These are phyloP conservation scores for Brachyhypopomus gauderio DNA, from an alignment of 2,113 vertebrate species.

Conservation along the genomic window DNA sequence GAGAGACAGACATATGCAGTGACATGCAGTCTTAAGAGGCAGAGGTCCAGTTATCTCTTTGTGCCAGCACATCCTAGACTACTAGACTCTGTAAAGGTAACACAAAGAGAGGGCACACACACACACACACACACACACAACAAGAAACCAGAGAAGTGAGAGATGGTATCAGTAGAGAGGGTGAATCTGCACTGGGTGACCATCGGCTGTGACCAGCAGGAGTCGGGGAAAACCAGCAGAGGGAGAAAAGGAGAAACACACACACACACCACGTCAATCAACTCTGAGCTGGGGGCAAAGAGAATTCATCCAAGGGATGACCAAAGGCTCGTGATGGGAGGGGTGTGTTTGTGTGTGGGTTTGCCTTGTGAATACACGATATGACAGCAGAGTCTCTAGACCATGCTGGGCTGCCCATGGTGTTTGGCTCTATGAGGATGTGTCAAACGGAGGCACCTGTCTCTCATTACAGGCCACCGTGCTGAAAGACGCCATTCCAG, in stretches of 20 bases:
- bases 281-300: too few relatives aligned
- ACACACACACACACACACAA: slow-evolving; percentile 23
- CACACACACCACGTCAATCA: too few relatives aligned
- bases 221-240: too few relatives aligned
- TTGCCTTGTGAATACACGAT: slow-evolving; percentile 52
- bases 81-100: too few relatives aligned
- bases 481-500: not conserved
- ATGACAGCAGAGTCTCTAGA: slow-evolving; percentile 49
- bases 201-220: too few relatives aligned
- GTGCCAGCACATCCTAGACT: not conserved
- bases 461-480: slow-evolving; percentile 56
- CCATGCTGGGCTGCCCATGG: slow-evolving; percentile 46
- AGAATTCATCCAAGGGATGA: not conserved
- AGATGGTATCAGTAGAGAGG: too few relatives aligned
- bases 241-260: too few relatives aligned
- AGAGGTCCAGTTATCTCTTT: slow-evolving; percentile 10
- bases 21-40: slow-evolving; percentile 11
- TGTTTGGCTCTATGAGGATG: slow-evolving; percentile 58
- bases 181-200: too few relatives aligned
- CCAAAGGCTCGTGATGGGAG: not conserved
- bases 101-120: not conserved
- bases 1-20: slow-evolving; percentile 7
- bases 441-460: slow-evolving; percentile 67
- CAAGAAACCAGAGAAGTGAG: slow-evolving; percentile 19
- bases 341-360: slow-evolving; percentile 1